phyloP scores from a whole-genome alignment of 1,140 invertebrate genomes.

The Hyphantria cunea region DNA sequence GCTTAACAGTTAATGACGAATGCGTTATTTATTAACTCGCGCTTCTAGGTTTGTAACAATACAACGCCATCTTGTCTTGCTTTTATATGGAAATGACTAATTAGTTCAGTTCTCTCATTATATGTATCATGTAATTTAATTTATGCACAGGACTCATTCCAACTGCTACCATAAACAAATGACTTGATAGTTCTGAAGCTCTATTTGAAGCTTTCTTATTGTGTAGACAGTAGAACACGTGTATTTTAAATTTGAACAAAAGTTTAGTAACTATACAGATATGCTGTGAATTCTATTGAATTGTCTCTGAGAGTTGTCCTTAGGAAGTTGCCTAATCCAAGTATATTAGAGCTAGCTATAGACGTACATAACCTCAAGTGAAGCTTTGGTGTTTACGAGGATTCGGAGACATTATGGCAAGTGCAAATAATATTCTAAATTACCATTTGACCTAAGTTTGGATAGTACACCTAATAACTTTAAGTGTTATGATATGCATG shows the following conservation, averaged over 20 bases:
- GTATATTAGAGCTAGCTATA: too few species aligned
- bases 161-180: slow-evolving; percentile 1
- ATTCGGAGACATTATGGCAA: neutral
- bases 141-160: slow-evolving; percentile 23
- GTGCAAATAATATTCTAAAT: slow-evolving; percentile 61
- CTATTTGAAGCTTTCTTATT: slow-evolving; percentile 21
- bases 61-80: slow-evolving; percentile 42
- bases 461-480: slow-evolving; percentile 56
- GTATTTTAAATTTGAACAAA: slow-evolving; percentile 28
- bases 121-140: slow-evolving; percentile 21
- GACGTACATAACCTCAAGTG: too few species aligned
- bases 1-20: slow-evolving; percentile 54
- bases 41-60: slow-evolving; percentile 26
- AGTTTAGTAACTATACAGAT: slow-evolving; percentile 31
- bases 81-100: slow-evolving; percentile 36
- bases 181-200: slow-evolving; percentile 8
- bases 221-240: slow-evolving; percentile 12
- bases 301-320: slow-evolving; percentile 18
- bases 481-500: slow-evolving; percentile 72
- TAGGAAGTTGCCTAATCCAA: neutral
- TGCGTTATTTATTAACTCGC: slow-evolving; percentile 31
- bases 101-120: slow-evolving; percentile 31
- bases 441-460: slow-evolving; percentile 64
- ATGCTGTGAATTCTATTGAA: slow-evolving; percentile 37
- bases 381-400: too few species aligned